Percentiles rank a stretch among this genome's conserved stretches.
Conservation (phyloP, 2,113 vertebrate genomes). For the Xenopus borealis region DNA sequence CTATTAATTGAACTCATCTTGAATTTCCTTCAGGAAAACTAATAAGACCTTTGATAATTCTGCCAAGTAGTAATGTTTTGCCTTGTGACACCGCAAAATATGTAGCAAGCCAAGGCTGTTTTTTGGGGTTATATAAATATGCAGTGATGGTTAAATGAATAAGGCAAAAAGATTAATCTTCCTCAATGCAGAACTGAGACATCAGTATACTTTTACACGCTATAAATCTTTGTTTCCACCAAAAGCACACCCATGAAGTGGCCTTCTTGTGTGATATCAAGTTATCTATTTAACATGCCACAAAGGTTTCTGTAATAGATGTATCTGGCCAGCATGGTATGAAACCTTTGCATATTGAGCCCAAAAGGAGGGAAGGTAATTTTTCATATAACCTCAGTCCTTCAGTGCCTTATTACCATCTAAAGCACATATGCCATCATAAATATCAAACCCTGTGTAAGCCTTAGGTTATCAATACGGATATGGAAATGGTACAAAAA, state of each 20-base stretch:
- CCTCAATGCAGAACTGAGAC: not conserved
- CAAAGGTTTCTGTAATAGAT: not conserved
- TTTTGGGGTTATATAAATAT: not conserved
- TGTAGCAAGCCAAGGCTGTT: constrained; percentile 6
- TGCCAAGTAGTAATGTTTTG: constrained; percentile 3
- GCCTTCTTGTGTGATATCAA: too few species aligned
- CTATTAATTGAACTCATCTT: too few species aligned
- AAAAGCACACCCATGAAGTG: constrained; percentile 7
- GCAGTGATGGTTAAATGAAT: too few species aligned
- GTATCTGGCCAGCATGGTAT: not conserved
- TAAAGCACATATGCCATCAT: constrained; percentile 37
- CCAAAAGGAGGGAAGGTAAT: constrained; percentile 1
- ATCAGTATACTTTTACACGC: not conserved
- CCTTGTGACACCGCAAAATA: constrained; percentile 10
- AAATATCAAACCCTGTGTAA: constrained; percentile 3
- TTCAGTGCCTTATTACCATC: constrained; percentile 44
- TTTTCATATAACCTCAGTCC: constrained; percentile 1
- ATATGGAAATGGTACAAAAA: not conserved
- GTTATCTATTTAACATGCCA: too few species aligned
- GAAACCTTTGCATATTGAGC: constrained; percentile 12
- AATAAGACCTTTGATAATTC: constrained; percentile 3
- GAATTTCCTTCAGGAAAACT: not conserved
- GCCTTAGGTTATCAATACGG: constrained; percentile 22
- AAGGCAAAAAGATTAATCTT: not conserved
- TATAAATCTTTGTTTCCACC: not conserved